Evolutionary conservation across 2,888 invertebrate species (phyloP).

Genomic region (Philereme transversata): DNA sequence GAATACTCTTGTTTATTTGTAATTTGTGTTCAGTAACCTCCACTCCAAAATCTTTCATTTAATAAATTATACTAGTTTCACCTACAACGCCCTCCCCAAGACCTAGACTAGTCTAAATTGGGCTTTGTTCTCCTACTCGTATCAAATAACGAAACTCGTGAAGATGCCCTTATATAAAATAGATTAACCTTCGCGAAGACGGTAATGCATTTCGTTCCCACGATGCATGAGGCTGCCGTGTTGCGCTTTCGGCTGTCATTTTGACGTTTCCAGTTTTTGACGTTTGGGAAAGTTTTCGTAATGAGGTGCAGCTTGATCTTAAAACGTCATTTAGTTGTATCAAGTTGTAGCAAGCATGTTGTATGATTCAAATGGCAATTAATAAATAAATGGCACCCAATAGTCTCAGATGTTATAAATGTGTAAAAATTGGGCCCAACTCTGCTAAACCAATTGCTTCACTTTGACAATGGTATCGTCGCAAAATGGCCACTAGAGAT

Average conservation of each 20-base stretch:
- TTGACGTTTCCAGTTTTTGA: slow-evolving; percentile 24
- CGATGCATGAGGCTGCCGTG: slow-evolving; percentile 37
- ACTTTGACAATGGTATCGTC: too few species aligned
- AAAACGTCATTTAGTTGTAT: too few species aligned
- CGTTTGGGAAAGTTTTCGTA: slow-evolving; percentile 1
- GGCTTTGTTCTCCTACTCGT: slow-evolving; percentile 35
- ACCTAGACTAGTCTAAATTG: slow-evolving; percentile 34
- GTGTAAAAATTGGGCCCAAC: too few species aligned
- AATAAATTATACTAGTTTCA: background rate
- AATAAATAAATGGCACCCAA: too few species aligned
- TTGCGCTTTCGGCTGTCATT: slow-evolving; percentile 23
- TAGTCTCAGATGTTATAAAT: too few species aligned
- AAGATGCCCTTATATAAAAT: slow-evolving; percentile 62
- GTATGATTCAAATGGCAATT: too few species aligned
- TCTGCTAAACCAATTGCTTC: too few species aligned
- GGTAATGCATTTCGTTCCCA: slow-evolving; percentile 68
- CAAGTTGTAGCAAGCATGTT: background rate
- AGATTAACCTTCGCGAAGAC: slow-evolving; percentile 50
- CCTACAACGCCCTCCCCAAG: slow-evolving; percentile 20
- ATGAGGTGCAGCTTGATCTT: background rate
- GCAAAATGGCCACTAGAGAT: too few species aligned
- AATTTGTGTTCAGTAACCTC: too few species aligned
- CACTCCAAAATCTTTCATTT: too few species aligned
- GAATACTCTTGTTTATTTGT: too few species aligned
- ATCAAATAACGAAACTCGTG: slow-evolving; percentile 38